A percentile compares a stretch with the other conserved stretches of the same genome.
Evolutionary conservation across 1,140 invertebrate genomes (phyloP).

Genomic region (Bemisia tabaci): DNA sequence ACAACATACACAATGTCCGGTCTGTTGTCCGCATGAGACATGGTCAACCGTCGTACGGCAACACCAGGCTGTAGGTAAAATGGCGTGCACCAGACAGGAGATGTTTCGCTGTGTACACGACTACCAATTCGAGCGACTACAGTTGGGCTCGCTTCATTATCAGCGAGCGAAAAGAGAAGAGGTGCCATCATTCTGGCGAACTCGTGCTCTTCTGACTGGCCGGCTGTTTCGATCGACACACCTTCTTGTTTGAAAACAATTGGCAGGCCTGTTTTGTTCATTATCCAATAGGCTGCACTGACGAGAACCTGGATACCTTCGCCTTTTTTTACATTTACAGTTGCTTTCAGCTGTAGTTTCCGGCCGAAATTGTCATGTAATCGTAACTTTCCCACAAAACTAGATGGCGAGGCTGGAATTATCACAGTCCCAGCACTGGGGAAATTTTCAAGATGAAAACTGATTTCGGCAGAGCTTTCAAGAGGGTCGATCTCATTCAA

Average conservation of each 20-base stretch:
- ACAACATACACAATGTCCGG: slow-evolving; percentile 59
- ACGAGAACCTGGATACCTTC: slow-evolving; percentile 55
- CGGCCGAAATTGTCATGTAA: slow-evolving; percentile 55
- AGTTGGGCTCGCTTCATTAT: slow-evolving; percentile 60
- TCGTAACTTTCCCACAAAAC: slow-evolving; percentile 38
- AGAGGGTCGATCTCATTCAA: slow-evolving; percentile 27
- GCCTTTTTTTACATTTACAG: slow-evolving; percentile 37
- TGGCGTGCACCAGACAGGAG: slow-evolving; percentile 64
- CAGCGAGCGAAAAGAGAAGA: slow-evolving; percentile 85
- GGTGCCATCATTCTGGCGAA: slow-evolving; percentile 80
- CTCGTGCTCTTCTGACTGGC: slow-evolving; percentile 92
- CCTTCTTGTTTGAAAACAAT: slow-evolving; percentile 90
- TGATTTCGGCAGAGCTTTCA: slow-evolving; percentile 51
- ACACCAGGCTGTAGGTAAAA: slow-evolving; percentile 69
- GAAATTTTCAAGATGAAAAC: slow-evolving; percentile 70
- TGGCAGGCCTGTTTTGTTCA: slow-evolving; percentile 89
- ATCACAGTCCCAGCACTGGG: slow-evolving; percentile 45
- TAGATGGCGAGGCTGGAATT: slow-evolving; percentile 32
- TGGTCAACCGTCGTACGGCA: slow-evolving; percentile 45
- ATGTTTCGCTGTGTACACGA: slow-evolving; percentile 44
- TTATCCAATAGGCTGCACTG: slow-evolving; percentile 82
- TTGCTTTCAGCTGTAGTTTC: slow-evolving; percentile 56
- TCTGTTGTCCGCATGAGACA: slow-evolving; percentile 43
- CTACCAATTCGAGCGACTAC: slow-evolving; percentile 56
- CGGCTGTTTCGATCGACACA: slow-evolving; percentile 59